phyloP scores from a whole-genome alignment of 2,113 vertebrate genomes.

The Rhinolophus sinicus region DNA sequence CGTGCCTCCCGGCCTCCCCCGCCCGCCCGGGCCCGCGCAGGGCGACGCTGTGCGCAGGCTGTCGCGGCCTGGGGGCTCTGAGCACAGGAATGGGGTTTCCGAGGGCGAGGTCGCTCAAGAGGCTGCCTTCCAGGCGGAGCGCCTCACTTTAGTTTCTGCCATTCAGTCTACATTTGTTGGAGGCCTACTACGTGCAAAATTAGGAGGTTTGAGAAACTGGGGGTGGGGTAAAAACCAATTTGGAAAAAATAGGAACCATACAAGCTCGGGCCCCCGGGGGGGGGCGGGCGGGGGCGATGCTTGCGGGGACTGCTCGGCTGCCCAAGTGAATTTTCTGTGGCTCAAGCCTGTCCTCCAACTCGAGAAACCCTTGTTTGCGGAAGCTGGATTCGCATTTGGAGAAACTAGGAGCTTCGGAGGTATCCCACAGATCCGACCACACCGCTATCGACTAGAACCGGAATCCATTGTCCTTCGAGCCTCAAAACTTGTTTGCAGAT shows the following conservation, averaged over 20 bases:
- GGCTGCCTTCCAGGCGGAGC: background rate
- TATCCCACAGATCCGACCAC: background rate
- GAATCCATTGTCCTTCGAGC: conserved; percentile 70
- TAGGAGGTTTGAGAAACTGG: conserved; percentile 14
- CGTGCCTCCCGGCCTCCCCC: conserved; percentile 75
- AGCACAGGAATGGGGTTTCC: background rate
- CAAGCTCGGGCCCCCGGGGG: background rate
- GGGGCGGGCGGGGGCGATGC: background rate
- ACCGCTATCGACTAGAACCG: background rate
- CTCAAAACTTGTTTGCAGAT: conserved; percentile 76
- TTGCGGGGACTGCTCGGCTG: background rate
- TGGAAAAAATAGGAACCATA: conserved; percentile 21
- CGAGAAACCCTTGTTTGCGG: background rate
- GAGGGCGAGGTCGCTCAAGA: background rate
- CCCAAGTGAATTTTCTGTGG: background rate
- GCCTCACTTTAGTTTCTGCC: background rate
- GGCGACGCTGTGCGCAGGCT: conserved; percentile 39
- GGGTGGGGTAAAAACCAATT: background rate
- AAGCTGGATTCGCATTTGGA: conserved; percentile 4
- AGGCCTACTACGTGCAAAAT: conserved; percentile 38
- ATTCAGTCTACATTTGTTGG: background rate
- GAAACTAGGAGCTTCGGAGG: background rate
- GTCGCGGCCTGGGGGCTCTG: conserved; percentile 15
- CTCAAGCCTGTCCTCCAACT: background rate
- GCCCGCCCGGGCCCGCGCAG: conserved; percentile 65